Evolutionary conservation across 2,888 invertebrate species (phyloP), one percentile per base, ranked within the genome.

Genomic region (Cordylochernes scorpioides): DNA sequence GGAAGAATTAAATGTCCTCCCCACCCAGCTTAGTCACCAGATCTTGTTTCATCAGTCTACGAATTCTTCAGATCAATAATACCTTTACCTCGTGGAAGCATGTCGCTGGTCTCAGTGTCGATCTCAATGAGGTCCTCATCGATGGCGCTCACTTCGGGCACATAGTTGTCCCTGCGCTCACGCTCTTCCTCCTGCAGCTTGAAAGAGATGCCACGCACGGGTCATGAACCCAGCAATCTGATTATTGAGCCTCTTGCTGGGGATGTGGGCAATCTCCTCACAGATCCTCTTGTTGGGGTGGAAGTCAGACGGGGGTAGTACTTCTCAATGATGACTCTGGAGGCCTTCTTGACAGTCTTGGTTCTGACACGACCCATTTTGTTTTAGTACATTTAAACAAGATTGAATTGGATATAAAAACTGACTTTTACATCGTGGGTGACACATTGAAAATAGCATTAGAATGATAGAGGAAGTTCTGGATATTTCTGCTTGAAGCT

Each of bases 281-380:
- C 91, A 94, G 61, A 99, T 82, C 48, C 94, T 69, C 59, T 99
- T 99, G 60, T 99, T 99, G 38, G 88, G 91, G 56, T 99, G 88
- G 58, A 97, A 99, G 91, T 91, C 47, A 99, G 61, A 44, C 82
- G 71, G 36, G 91, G 88, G 62, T 99, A 99, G 56, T 99, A 97
- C 54, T 99, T 97, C 59, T 99, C 97, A 55, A 99, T 99, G 46
- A 99, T 94, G 46, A 88, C 78, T 57, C 91, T 74, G 36, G 94
- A 80, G 51, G 94, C 94, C 62, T 97, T 97, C 62, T 99, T 99
- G 48, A 99, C 72, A 44, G 97, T 99, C 63, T 99, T 99, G 39
- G 97, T 99, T 59, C 97, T 69, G 46, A 99, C 97, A 57, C 97
- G 91, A 72, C 94, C 91, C 94, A n/a, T n/a, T n/a, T n/a, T n/a